Evolutionary conservation across 2,113 vertebrate species (phyloP), one percentile per base, ranked within the genome.

Genomic region (Chionodraco myersi): DNA sequence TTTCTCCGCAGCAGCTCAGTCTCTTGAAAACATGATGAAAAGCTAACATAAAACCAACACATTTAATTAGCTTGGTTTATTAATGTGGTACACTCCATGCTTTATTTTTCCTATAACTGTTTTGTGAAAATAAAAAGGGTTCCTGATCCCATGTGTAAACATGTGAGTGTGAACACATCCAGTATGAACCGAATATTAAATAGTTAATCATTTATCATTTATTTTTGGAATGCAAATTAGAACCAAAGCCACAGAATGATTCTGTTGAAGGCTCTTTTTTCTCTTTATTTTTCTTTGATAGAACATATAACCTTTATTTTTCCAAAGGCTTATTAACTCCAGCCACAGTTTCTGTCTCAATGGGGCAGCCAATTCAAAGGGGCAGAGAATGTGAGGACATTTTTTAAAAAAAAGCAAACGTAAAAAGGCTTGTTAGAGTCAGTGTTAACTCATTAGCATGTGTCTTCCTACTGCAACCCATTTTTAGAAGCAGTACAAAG

Each of bases 161-260:
- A 79, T 0, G 3, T 70, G n/a, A 61, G 15, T 48, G 30, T 41
- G 36, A 23, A 56, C 69, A 70, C 14, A 53, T 62, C 36, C 53
- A 15, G 34, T 30, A 23, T 48, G 53, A 74, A 53, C 36, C 68
- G 77, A 53, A 82, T 73, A 62, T 82, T 67, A 23, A 6, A 72
- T 14, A 63, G 30, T 60, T 44, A 10, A 4, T 30, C 3, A 30
- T 30, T 30, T 3, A 0, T 30, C 3, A 4, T 44, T 51, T 47
- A 49, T 6, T 54, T 54, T 1, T 36, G n/a, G 16, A 16, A 0
- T 26, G 4, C 4, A 5, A 13, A 18, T 13, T 57, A 48, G 9
- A 53, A 47, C 14, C 21, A 47, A 74, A 65, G 23, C 3, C 23
- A 21, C 16, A 48, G 11, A 45, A 47, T 48, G 10, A 21, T 11